phyloP scores from a whole-genome alignment of 2,113 vertebrate species.

The Mungos mungo region DNA sequence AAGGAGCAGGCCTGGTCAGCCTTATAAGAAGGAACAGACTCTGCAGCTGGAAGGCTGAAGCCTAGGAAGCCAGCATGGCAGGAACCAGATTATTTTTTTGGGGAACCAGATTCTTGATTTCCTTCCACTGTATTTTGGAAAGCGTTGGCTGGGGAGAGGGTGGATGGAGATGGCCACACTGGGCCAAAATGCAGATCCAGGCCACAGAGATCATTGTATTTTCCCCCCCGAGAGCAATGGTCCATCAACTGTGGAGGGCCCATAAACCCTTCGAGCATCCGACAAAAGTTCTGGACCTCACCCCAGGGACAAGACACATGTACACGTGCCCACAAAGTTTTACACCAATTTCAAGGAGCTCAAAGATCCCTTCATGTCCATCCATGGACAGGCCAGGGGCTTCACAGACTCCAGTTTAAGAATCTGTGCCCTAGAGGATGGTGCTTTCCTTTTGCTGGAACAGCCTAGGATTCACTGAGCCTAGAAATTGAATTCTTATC shows the following conservation, averaged over 20 bases:
- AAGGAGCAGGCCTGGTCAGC: neutral
- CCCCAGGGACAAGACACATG: neutral
- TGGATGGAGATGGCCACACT: fast-evolving
- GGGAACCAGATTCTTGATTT: neutral
- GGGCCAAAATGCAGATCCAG: neutral
- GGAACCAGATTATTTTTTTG: neutral
- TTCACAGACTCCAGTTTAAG: conserved; percentile 21
- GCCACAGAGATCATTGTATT: neutral
- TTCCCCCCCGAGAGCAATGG: neutral
- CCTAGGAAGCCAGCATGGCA: neutral
- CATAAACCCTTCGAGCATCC: neutral
- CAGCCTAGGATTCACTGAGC: conserved; percentile 74
- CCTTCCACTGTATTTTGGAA: neutral
- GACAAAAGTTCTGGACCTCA: neutral
- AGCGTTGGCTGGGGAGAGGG: fast-evolving
- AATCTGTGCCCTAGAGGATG: neutral
- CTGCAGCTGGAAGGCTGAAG: neutral
- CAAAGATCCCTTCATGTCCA: neutral
- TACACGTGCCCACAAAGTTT: neutral
- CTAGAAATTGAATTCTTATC: conserved; percentile 79
- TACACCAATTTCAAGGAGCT: neutral
- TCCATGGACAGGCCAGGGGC: neutral
- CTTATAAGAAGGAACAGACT: neutral
- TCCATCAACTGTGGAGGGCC: neutral
- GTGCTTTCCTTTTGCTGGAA: conserved; percentile 56